Evolutionary conservation across 2,888 invertebrate genomes (phyloP).

Genomic region (Oasisia sp.): DNA sequence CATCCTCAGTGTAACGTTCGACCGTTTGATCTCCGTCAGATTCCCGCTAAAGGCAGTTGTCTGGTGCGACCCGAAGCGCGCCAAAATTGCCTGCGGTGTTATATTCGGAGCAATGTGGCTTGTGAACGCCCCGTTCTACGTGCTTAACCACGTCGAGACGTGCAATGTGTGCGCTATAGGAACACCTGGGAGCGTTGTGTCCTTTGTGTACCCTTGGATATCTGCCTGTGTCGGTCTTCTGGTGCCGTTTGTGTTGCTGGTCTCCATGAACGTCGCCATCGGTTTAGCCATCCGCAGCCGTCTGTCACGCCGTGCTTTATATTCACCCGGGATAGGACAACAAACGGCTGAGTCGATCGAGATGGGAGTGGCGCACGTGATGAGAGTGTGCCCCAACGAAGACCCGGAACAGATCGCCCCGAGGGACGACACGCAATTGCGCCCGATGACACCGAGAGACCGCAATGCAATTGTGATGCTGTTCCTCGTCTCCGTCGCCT

Average conservation of each 20-base stretch:
- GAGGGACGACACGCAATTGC: neutral
- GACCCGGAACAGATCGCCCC: no score
- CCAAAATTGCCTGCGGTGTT: no score
- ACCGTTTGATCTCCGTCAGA: neutral
- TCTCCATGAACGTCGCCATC: neutral
- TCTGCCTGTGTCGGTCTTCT: neutral
- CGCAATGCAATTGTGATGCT: neutral
- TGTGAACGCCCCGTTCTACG: neutral
- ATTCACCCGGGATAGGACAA: no score
- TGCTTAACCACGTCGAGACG: neutral
- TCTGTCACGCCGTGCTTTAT: neutral
- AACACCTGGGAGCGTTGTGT: neutral
- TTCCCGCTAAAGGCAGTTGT: no score
- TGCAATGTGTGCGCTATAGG: neutral
- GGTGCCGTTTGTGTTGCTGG: neutral
- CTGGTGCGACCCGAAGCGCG: no score
- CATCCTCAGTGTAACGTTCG: constrained; percentile 14
- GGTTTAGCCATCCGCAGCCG: neutral
- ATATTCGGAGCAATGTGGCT: neutral
- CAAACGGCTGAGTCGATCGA: no score
- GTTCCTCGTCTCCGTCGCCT: neutral
- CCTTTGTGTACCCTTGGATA: neutral
- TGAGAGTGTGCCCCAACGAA: no score
- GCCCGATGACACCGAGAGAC: neutral
- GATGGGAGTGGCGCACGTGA: no score